Base-by-base conservation (phyloP, 2,888 invertebrate genomes). In the Lamellibrachia columna region DNA sequence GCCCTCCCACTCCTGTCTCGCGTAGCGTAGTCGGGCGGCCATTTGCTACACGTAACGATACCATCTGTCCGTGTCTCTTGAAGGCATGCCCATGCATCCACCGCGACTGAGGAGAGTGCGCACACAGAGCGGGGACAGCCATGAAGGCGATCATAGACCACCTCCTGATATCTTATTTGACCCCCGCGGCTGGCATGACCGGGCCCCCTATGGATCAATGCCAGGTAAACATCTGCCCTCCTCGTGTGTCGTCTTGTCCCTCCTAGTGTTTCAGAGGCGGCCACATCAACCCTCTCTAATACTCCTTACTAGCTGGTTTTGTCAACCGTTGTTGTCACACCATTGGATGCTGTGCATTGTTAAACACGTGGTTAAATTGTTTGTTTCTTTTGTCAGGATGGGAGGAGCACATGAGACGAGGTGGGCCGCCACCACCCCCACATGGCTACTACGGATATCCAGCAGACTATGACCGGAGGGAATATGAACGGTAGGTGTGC, bases 11-110 rank as follows among this genome's bases (percentile, higher is more conserved):
- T 2, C n/a, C 90, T 90, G 15, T n/a, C 6, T 90, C 90, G 28
- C 15, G 28, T 52, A 91, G 91, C 40, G 91, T 91, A 52, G 91
- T 91, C 91, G 22, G 91, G 52, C 53, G 91, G 52, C 52, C 22
- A 22, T 52, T 53, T 91, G 52, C 53, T 91, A 11, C 53, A 53
- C 53, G 91, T 53, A 91, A 52, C 52, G 52, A 91, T 91, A 15
- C 15, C 53, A 11, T 28, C 53, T 91, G 91, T 75, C 22, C 75
- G 75, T 75, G 75, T 75, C 75, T 75, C 75, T 75, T 93, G 28
- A 93, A 96, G 96, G 95, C 52, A 95, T 96, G 95, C 95, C 95
- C 52, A 95, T 96, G 95, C 96, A 95, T 93, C 95, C 95, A 15
- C 94, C 94, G 58, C 94, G 75, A 75, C 75, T 75, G 75, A 75